phyloP scores from a whole-genome alignment of 2,888 invertebrate species.

The Rapana venosa region DNA sequence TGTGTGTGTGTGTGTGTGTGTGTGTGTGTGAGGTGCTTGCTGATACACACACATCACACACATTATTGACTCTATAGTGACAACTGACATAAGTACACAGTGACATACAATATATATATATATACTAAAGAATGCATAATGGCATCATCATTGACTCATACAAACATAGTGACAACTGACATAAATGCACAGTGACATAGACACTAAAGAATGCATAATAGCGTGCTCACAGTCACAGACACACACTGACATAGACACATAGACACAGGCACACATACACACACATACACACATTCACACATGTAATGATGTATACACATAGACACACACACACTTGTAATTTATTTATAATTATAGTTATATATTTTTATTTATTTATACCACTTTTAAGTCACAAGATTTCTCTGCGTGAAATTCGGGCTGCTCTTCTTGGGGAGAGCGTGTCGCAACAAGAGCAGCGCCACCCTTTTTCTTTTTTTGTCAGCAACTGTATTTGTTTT shows the following conservation, averaged over 20 bases:
- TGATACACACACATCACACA: neutral
- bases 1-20: neutral
- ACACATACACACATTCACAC: neutral
- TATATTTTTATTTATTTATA: too few species aligned
- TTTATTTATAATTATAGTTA: too few species aligned
- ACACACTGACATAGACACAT: conserved; percentile 20
- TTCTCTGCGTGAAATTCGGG: too few species aligned
- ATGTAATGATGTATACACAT: neutral
- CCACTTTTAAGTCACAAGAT: too few species aligned
- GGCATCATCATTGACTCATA: too few species aligned
- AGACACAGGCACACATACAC: neutral
- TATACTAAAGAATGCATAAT: too few species aligned
- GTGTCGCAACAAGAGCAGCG: too few species aligned
- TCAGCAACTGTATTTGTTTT: too few species aligned
- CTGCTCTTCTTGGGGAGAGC: too few species aligned
- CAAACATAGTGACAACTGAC: neutral
- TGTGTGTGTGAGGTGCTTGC: neutral
- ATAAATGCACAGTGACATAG: neutral
- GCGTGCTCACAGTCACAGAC: neutral
- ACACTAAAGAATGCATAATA: neutral
- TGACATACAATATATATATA: too few species aligned
- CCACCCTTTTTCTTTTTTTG: too few species aligned
- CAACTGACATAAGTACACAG: neutral
- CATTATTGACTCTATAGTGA: neutral
- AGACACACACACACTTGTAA: neutral